Percentiles rank a stretch among this genome's conserved stretches.
Conservation (phyloP, 92 coral and sea anemone genomes). For the Parazoanthus atlanticus region DNA sequence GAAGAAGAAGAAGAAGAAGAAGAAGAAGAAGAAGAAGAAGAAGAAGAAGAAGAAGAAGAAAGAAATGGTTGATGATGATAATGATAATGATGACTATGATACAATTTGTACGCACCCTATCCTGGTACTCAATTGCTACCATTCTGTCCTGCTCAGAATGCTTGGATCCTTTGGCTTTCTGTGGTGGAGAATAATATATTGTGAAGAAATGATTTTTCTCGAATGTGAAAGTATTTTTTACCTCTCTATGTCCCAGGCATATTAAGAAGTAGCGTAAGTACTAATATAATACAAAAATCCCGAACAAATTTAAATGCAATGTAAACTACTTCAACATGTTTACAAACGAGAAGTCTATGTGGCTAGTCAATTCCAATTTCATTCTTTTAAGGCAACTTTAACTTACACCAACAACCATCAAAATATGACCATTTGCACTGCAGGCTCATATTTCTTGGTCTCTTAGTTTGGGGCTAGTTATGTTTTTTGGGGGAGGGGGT, state of each 20-base stretch:
- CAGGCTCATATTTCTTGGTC: too few relatives aligned
- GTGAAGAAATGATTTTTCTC: not conserved
- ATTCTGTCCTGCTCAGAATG: constrained; percentile 76
- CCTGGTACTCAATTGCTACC: constrained; percentile 92
- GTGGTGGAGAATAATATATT: not conserved
- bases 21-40: not conserved
- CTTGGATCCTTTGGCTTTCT: constrained; percentile 72
- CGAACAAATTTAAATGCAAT: too few relatives aligned
- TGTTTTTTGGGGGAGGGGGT: too few relatives aligned
- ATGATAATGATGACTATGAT: not conserved
- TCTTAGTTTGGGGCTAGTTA: too few relatives aligned
- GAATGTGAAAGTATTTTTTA: too few relatives aligned
- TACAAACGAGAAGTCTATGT: too few relatives aligned
- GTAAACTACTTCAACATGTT: too few relatives aligned
- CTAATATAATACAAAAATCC: too few relatives aligned
- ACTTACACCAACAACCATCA: too few relatives aligned
- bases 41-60: not conserved
- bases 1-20: not conserved
- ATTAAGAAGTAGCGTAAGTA: not conserved
- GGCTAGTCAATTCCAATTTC: too few relatives aligned
- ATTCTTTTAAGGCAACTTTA: too few relatives aligned
- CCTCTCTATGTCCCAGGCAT: not conserved
- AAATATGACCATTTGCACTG: too few relatives aligned
- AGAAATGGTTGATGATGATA: not conserved
- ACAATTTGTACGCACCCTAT: constrained; percentile 62